Percentiles rank a stretch among this genome's conserved stretches.
Conservation (phyloP, 2,888 invertebrate species). For the Trichogramma dendrolimi region DNA sequence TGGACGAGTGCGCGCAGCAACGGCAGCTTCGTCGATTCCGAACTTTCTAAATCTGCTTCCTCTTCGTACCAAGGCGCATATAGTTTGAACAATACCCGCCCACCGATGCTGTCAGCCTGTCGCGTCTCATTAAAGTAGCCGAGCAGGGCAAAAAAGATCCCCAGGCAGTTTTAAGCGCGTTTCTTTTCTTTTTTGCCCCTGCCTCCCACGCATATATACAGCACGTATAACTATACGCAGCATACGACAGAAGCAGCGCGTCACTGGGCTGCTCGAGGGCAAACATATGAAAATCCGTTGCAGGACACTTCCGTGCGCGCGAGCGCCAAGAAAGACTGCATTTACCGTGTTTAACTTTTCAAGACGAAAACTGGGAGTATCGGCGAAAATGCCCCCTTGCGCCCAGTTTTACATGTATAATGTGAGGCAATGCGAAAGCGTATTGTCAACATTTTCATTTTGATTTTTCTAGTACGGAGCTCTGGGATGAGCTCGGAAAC, state of each 20-base stretch:
- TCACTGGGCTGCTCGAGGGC: background rate
- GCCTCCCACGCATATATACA: slow-evolving; percentile 7
- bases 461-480: too few species aligned
- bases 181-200: slow-evolving; percentile 26
- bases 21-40: slow-evolving; percentile 24
- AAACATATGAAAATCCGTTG: slow-evolving; percentile 18
- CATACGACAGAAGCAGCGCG: slow-evolving; percentile 2
- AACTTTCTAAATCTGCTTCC: slow-evolving; percentile 47
- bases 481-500: too few species aligned
- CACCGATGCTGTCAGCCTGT: slow-evolving; percentile 34
- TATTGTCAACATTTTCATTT: too few species aligned
- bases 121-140: slow-evolving; percentile 40
- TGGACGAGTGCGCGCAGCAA: background rate
- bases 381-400: slow-evolving; percentile 12
- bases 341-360: too few species aligned
- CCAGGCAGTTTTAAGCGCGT: slow-evolving; percentile 16
- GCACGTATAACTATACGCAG: background rate
- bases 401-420: too few species aligned
- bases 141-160: slow-evolving; percentile 23
- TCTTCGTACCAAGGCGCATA: too few species aligned
- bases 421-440: too few species aligned
- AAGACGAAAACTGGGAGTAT: too few species aligned
- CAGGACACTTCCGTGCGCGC: background rate
- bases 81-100: slow-evolving; percentile 40
- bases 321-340: too few species aligned